phyloP scores from a whole-genome alignment of 2,113 vertebrate genomes.

The Nesogale talazaci region DNA sequence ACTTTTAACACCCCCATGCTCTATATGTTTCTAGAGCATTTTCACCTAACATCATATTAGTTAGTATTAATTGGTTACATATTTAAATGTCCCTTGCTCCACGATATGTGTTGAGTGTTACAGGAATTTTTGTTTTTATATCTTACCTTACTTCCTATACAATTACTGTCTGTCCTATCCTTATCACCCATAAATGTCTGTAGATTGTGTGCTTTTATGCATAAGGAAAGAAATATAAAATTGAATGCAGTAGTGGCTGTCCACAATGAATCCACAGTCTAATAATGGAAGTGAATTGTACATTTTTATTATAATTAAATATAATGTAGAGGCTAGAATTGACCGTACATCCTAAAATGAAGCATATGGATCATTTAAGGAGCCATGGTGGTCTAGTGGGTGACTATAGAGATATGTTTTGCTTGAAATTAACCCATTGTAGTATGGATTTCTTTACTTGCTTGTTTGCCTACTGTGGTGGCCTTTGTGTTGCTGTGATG shows the following conservation, averaged over 20 bases:
- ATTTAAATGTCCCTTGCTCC: background rate
- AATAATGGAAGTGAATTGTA: background rate
- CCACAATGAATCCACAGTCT: background rate
- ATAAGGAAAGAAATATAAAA: background rate
- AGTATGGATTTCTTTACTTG: too few relatives aligned
- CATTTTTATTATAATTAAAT: conserved; percentile 27
- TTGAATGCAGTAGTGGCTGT: background rate
- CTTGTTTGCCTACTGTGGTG: too few relatives aligned
- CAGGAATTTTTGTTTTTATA: background rate
- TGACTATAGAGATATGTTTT: too few relatives aligned
- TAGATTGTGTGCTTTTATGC: background rate
- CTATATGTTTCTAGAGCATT: background rate
- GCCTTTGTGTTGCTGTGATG: too few relatives aligned
- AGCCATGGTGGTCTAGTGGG: too few relatives aligned
- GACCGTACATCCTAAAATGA: too few relatives aligned
- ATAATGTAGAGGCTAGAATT: background rate
- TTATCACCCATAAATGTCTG: background rate
- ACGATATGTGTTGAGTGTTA: conserved; percentile 11
- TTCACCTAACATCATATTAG: background rate
- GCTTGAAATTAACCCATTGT: too few relatives aligned
- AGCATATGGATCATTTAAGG: too few relatives aligned
- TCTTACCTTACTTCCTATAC: background rate
- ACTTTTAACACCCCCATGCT: background rate
- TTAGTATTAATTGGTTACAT: background rate
- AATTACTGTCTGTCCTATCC: background rate